Evolutionary conservation across 2,113 vertebrate species (phyloP), one percentile per base, ranked within the genome.

Genomic region (Petrocephalus microphthalmus): DNA sequence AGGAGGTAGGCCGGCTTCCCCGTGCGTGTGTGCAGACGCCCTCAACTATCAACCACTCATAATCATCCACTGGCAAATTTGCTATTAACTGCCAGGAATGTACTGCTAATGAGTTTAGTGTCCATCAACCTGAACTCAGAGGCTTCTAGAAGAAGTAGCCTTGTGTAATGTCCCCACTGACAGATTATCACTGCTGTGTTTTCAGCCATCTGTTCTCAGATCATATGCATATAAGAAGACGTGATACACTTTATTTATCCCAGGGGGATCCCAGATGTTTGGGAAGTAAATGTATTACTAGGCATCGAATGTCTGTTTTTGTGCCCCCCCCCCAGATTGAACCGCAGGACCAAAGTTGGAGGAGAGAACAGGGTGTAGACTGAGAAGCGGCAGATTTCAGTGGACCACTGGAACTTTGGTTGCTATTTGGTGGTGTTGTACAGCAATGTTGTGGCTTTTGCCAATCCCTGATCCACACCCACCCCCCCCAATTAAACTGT

Each of bases 281-380:
- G 33, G n/a, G 45, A 25, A 33, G 22, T n/a, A 85, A 51, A 29
- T 33, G 10, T 29, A 53, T 49, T 45, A 45, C 7, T n/a, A 85
- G 47, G 22, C 15, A 10, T 53, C 19, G 22, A 45, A 45, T 7
- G 4, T 85, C 74, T 88, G 84, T 92, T 57, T 45, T 49, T 20
- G 85, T 92, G 90, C 91, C 29, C 51, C 22, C 91, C 84, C 88
- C 90, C 45, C 88, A 99, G 98, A 95, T 94, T 96, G 84, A 92
- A 97, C 90, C 96, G 97, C 85, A 95, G 97, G 95, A 97, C 98
- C 91, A 94, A 96, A 91, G 96, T 99, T 93, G 97, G 97, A 7
- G 97, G 97, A 92, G 98, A 99, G 92, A 98, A 98, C 94, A 97
- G 97, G 56, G 96, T 98, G 92, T 98, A 96, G 95, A 91, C 93